These are phyloP conservation scores for Bombus consobrinus DNA, from an alignment of 1,140 invertebrate species.

Conservation along the genomic window DNA sequence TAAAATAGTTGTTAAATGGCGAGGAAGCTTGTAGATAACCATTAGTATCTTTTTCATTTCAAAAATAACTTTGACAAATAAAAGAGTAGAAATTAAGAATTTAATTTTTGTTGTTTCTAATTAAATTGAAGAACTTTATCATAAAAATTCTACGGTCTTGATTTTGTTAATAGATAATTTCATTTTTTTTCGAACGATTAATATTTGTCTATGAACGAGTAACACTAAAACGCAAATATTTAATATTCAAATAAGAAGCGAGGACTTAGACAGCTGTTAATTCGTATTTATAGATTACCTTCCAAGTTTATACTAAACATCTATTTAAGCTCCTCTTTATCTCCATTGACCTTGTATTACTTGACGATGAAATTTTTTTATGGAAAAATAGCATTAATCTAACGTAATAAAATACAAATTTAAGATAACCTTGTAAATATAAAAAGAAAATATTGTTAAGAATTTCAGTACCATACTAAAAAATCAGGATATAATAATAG, in stretches of 20 bases:
- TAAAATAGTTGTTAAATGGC: neutral
- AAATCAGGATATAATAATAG: neutral
- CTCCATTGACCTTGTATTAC: neutral
- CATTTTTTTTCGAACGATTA: neutral
- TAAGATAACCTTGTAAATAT: neutral
- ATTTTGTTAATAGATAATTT: neutral
- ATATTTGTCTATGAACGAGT: neutral
- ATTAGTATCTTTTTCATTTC: neutral
- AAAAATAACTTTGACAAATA: neutral
- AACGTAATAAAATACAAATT: neutral
- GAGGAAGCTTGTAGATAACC: neutral
- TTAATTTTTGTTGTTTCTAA: neutral
- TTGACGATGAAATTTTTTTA: neutral
- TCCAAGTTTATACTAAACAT: neutral
- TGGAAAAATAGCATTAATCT: neutral
- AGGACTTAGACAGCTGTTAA: neutral
- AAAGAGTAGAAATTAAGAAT: neutral
- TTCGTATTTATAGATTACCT: conserved; percentile 1
- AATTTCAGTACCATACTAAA: neutral
- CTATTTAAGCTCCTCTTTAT: conserved; percentile 15
- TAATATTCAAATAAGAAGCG: neutral
- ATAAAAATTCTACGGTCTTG: neutral
- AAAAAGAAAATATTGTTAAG: neutral
- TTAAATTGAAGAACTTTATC: neutral
- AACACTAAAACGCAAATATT: neutral